Evolutionary conservation across 1,140 invertebrate species (phyloP), one percentile per base, ranked within the genome.

Genomic region (Lycorma delicatula): DNA sequence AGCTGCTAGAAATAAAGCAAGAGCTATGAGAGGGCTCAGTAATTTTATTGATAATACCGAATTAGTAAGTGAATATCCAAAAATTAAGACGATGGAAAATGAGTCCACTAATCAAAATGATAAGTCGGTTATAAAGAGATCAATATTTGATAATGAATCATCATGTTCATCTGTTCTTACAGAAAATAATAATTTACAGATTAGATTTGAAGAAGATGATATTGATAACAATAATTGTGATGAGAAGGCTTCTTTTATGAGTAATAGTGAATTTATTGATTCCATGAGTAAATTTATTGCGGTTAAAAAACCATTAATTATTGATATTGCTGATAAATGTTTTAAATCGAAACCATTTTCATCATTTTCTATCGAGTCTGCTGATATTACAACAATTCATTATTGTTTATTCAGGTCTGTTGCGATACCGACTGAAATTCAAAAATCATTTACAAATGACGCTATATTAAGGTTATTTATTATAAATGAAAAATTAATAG

Each of bases 391-490:
- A 1, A n/a, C 44, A 26, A 23, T 57, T 2, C 46, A 57, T 13
- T n/a, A 49, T 29, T 27, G 47, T 49, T 18, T 57, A 2, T 28
- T 34, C 12, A 57, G 18, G 28, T 57, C 55, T 1, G 76, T 88
- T 1, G 73, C 81, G 62, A 71, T 85, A 57, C 85, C 85, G 0
- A 64, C 87, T 1, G 75, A 75, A n/a, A 78, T 80, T 25, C 84
- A 87, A 64, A 77, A 81, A 48, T 78, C 79, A 48, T 72, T 88
- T 5, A 77, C 85, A 0, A 85, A 85, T 55, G 82, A 81, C 52
- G 85, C 85, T 11, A 78, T 87, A 16, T 71, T 89, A 31, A 83
- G 83, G 48, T 80, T 84, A 64, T 81, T 85, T 56, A 69, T 88
- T 0, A 72, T 81, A 1, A 81, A 87, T 54, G 71, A 82, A 9